Percentiles rank a stretch among this genome's conserved stretches.
Conservation (phyloP, 30 jellyfish, hydroid and myxozoan genomes). For the Pelagia noctiluca region DNA sequence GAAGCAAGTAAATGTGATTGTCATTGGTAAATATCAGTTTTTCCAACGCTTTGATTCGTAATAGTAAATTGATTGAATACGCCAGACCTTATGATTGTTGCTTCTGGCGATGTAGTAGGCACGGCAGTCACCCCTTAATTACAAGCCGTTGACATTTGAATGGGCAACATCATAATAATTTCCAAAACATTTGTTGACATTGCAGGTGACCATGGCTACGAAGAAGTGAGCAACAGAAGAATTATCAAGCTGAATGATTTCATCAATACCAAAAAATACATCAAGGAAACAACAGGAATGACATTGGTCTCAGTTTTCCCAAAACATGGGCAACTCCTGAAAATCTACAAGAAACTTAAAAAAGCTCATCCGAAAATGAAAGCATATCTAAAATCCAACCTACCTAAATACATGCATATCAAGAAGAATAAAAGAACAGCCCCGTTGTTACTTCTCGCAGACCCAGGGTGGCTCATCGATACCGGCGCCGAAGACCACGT, state of each 20-base stretch:
- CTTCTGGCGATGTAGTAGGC: background rate
- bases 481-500: conserved; percentile 22
- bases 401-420: conserved; percentile 81
- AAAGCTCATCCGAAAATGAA: conserved; percentile 74
- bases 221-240: conserved; percentile 46
- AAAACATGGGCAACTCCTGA: conserved; percentile 30
- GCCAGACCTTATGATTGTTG: background rate
- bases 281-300: conserved; percentile 62
- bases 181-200: background rate
- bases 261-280: conserved; percentile 51
- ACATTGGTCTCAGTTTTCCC: conserved; percentile 85
- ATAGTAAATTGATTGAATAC: background rate
- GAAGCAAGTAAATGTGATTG: conserved; percentile 71
- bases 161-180: background rate
- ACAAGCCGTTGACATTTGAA: background rate
- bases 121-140: background rate
- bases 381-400: conserved; percentile 73
- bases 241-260: conserved; percentile 67
- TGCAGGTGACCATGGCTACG: conserved; percentile 95
- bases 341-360: conserved; percentile 61
- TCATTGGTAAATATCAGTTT: conserved; percentile 62
- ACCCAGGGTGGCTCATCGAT: conserved; percentile 87
- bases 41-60: background rate
- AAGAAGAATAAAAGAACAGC: conserved; percentile 70
- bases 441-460: conserved; percentile 77